Evolutionary conservation across 1,140 invertebrate genomes (phyloP).

Genomic region (Drosophila asahinai): DNA sequence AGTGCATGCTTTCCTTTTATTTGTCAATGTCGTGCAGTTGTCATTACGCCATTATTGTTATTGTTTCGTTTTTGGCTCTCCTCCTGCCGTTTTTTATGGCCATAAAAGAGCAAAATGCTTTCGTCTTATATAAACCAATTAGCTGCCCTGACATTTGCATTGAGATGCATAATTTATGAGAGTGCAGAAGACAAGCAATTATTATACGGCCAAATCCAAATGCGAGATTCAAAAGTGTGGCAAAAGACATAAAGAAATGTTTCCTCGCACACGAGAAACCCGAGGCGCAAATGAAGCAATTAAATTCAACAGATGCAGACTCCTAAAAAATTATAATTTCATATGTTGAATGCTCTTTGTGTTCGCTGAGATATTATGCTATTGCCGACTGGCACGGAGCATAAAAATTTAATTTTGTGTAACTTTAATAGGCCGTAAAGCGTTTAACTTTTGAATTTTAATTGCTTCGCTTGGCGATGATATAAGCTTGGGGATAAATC

Average conservation of each 20-base stretch:
- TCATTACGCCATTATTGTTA: constrained; percentile 64
- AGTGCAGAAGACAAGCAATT: constrained; percentile 55
- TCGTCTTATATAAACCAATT: constrained; percentile 75
- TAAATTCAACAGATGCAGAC: constrained; percentile 68
- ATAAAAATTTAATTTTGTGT: constrained; percentile 60
- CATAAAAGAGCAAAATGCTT: constrained; percentile 27
- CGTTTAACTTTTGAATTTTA: constrained; percentile 56
- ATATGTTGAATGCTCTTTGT: constrained; percentile 23
- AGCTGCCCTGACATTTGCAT: constrained; percentile 68
- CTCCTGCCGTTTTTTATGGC: constrained; percentile 23
- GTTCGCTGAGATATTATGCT: constrained; percentile 27
- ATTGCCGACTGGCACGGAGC: constrained; percentile 17
- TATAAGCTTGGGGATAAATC: constrained; percentile 8
- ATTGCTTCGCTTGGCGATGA: constrained; percentile 26
- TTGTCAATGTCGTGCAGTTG: constrained; percentile 68
- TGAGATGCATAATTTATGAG: constrained; percentile 77
- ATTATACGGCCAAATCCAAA: constrained; percentile 28
- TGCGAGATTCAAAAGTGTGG: constrained; percentile 49
- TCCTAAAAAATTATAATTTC: constrained; percentile 40
- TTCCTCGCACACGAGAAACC: constrained; percentile 19
- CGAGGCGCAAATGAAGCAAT: constrained; percentile 77
- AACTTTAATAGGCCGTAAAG: constrained; percentile 60
- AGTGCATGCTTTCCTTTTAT: constrained; percentile 57
- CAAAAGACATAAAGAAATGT: constrained; percentile 48
- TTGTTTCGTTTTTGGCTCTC: constrained; percentile 45